Evolutionary conservation across 2,113 vertebrate genomes (phyloP), one percentile per base, ranked within the genome.

Genomic region (Rallus limicola): DNA sequence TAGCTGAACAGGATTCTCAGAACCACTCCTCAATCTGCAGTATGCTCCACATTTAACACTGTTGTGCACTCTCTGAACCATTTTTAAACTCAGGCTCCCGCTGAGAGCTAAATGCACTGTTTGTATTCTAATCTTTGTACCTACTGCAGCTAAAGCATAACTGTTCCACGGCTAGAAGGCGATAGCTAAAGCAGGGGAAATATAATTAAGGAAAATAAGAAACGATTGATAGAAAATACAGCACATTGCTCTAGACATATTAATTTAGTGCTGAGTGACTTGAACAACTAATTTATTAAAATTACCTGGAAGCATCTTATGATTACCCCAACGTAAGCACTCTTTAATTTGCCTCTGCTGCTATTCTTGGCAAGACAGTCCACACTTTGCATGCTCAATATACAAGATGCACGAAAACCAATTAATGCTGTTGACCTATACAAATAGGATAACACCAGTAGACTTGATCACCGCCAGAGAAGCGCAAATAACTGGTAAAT

Each of bases 151-250:
- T 95, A 62, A 90, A 91, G 91, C 53, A 33, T 56, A 92, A 89
- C 5, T 2, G 78, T 67, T 93, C 91, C 50, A 74, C 67, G 86
- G 91, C 89, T 89, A 92, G 88, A 76, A 96, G 94, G 95, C 93
- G 95, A 94, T 31, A 92, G 83, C 91, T 92, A 94, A 86, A 93
- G 88, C 55, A 52, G 53, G 60, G 92, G 76, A 97, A 96, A 93
- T 72, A 86, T 90, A 97, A 95, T 97, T 97, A 96, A 95, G 81
- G 92, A 94, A 82, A 95, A 90, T 91, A 88, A 96, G 95, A 95
- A 94, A 90, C 92, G 80, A 95, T 36, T 76, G 93, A 98, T 93
- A 94, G 92, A 88, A 94, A 96, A 96, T 81, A 88, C 28, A 90
- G 90, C 70, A 68, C 86, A 79, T 95, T 96, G 90, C 91, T 83